Base-by-base conservation (phyloP, 2,888 invertebrate genomes). In the Caenorhabditis zanzibari region DNA sequence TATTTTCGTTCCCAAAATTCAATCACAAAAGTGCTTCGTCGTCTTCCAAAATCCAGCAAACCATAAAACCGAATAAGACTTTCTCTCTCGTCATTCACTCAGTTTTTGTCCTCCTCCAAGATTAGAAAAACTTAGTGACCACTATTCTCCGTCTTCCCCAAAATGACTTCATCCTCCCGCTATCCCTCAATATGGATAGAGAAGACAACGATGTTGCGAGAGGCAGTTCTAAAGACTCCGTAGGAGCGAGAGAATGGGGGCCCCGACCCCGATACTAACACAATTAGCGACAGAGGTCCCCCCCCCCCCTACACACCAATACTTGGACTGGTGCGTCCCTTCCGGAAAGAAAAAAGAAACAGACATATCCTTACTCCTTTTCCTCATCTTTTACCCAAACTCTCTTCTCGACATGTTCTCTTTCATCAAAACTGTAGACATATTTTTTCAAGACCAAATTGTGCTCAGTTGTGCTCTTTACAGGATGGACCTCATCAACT, bases 221-320 rank as follows among this genome's bases (percentile, higher is more conserved):
- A 14, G 52, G 66, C 66, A 66, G 68, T 59, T 68, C 41, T 69
- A 12, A 19, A 16, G 26, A 28, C 19, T 26, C 26, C 38, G 63
- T 61, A 72, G 49, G 54, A 19, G 47, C 19, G 14, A 19, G 41
- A 35, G 26, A 61, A 35, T 52, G 38, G 59, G 19, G 64, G 69
- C 68, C 72, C 52, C 73, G n/a, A 47, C 14, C 9, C 68, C 82
- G 82, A 82, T 82, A 82, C 82, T 82, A 82, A 82, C 82, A 77
- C 82, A 82, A 82, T 82, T 82, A 82, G 82, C 73, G 82, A 77
- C 76, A 82, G 82, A 73, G 82, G 82, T 82, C 82, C 68, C 68
- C 54, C n/a, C n/a, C n/a, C n/a, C n/a, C n/a, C n/a, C n/a, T n/a
- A n/a, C n/a, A 68, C 82, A 82, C 73, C 77, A 82, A 77, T 82